A percentile compares a stretch with the other conserved stretches of the same genome.
phyloP scores from a whole-genome alignment of 2,888 invertebrate species.

The Punctoribates punctum region DNA sequence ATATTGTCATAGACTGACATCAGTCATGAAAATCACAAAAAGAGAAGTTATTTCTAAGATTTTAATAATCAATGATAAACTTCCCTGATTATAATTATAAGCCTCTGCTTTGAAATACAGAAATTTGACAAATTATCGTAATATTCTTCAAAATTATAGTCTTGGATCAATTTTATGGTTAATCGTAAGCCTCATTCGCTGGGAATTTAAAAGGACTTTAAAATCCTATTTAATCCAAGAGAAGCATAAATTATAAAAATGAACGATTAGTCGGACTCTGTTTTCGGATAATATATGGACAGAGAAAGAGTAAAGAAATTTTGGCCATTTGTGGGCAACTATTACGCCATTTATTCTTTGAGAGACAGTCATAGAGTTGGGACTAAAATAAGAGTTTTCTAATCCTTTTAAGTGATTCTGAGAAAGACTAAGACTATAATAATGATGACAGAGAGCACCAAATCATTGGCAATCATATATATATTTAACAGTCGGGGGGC shows the following conservation, averaged over 20 bases:
- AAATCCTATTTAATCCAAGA: neutral
- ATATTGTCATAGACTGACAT: no score
- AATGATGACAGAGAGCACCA: constrained; percentile 12
- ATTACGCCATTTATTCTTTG: neutral
- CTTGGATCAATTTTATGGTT: no score
- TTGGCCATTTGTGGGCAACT: neutral
- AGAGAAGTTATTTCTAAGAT: no score
- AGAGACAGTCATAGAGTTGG: neutral
- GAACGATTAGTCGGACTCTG: neutral
- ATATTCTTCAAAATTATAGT: no score
- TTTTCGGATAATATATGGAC: neutral
- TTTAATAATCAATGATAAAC: no score
- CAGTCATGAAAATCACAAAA: no score
- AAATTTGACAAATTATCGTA: no score
- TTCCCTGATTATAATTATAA: no score
- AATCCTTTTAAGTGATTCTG: constrained; percentile 19
- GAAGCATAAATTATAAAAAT: neutral
- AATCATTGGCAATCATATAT: constrained; percentile 14
- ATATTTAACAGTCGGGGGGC: constrained; percentile 4
- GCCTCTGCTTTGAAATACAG: no score
- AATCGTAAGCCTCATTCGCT: no score
- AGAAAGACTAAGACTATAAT: neutral
- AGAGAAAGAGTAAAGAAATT: neutral
- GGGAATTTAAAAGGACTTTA: neutral
- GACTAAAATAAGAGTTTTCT: neutral